Conservation (phyloP, 2,797 vertebrate genomes). For the Emys orbicularis region DNA sequence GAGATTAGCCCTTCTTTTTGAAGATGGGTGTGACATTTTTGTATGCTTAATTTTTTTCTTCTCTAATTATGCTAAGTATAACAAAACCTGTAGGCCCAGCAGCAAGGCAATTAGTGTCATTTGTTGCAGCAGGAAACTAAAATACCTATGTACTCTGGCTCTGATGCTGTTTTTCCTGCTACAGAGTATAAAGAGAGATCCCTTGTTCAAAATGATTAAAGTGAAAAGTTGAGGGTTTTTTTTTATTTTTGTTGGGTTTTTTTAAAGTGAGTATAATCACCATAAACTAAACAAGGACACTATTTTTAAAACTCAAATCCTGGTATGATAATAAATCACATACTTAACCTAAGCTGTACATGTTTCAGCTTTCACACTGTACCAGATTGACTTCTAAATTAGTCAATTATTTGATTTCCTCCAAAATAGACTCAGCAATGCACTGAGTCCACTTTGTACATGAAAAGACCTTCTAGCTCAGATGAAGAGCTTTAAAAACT, state of each 20-base stretch:
- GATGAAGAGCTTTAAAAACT: constrained; percentile 20
- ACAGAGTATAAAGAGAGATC: neutral
- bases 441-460: neutral
- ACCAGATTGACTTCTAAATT: constrained; percentile 4
- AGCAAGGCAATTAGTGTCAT: neutral
- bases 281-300: neutral
- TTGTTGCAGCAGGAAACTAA: neutral
- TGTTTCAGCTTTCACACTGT: neutral
- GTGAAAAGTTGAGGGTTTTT: neutral
- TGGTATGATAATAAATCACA: constrained; percentile 10
- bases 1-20: neutral
- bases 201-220: constrained; percentile 20
- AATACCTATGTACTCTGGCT: neutral
- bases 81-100: neutral
- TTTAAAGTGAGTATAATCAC: neutral
- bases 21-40: neutral
- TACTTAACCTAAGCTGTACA: neutral
- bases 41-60: neutral
- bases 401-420: neutral
- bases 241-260: neutral
- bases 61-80: constrained; percentile 7
- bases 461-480: constrained; percentile 19
- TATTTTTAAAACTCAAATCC: neutral
- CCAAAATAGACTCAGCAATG: constrained; percentile 9
- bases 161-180: neutral